Evolutionary conservation across 2,797 vertebrate genomes (phyloP).

Genomic region (Syngnathus acus): DNA sequence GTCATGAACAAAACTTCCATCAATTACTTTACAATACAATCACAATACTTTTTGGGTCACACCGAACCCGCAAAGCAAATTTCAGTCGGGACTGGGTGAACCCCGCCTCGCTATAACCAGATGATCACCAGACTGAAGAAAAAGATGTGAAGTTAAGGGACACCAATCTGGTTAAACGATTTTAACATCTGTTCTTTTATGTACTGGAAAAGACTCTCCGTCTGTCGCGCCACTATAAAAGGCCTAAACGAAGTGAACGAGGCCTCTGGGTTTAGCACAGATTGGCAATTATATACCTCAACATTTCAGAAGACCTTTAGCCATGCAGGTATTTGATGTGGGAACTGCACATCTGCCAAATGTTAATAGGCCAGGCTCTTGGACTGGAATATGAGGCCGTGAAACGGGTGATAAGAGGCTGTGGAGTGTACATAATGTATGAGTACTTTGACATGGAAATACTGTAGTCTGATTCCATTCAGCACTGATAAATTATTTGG

Average conservation of each 20-base stretch:
- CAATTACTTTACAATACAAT: neutral
- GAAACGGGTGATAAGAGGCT: constrained; percentile 3
- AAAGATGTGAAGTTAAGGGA: constrained; percentile 13
- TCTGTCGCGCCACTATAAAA: constrained; percentile 38
- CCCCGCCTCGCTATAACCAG: neutral
- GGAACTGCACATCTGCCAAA: constrained; percentile 44
- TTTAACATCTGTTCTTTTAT: constrained; percentile 53
- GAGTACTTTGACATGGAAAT: constrained; percentile 1
- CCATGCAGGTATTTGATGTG: constrained; percentile 32
- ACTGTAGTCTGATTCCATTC: neutral
- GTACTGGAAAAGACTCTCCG: constrained; percentile 41
- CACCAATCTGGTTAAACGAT: constrained; percentile 24
- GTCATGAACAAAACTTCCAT: neutral
- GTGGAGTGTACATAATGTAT: neutral
- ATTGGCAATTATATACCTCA: constrained; percentile 48
- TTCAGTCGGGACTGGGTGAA: constrained; percentile 1
- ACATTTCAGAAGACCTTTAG: constrained; percentile 41
- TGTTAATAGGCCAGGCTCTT: constrained; percentile 30
- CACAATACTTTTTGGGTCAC: no score
- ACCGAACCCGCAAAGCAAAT: neutral
- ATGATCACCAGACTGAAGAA: constrained; percentile 10
- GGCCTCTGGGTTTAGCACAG: constrained; percentile 42
- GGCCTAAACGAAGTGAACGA: constrained; percentile 37
- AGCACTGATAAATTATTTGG: neutral
- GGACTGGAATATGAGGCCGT: constrained; percentile 21